Conservation (phyloP, 1,140 invertebrate genomes). For the Zophobas atratus region DNA sequence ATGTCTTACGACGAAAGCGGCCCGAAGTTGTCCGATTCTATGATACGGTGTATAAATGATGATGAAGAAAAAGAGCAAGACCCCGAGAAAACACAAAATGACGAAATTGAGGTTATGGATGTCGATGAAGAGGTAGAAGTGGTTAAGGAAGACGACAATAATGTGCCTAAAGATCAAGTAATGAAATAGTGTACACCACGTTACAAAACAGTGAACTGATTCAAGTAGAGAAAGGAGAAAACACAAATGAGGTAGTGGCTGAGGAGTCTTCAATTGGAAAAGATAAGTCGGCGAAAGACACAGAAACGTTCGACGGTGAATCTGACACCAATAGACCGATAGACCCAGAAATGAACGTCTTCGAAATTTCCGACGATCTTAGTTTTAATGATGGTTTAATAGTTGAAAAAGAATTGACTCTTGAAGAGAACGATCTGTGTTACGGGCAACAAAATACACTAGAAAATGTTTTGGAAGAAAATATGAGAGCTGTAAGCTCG, state of each 20-base stretch:
- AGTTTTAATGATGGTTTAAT: conserved; percentile 44
- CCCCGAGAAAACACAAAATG: conserved; percentile 14
- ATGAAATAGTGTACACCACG: background rate
- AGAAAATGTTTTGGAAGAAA: conserved; percentile 33
- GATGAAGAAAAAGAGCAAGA: conserved; percentile 10
- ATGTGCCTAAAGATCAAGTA: background rate
- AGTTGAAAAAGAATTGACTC: conserved; percentile 32
- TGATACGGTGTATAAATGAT: conserved; percentile 12
- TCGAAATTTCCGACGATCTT: conserved; percentile 53
- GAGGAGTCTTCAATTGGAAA: background rate
- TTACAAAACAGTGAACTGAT: conserved; percentile 1
- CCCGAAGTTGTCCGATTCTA: conserved; percentile 26
- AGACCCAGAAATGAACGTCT: conserved; percentile 49
- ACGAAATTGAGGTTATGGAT: conserved; percentile 20
- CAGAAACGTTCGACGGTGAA: conserved; percentile 5
- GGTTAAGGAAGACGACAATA: conserved; percentile 6
- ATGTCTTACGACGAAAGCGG: conserved; percentile 22
- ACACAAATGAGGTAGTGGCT: background rate
- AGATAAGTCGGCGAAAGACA: conserved; percentile 4
- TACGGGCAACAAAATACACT: conserved; percentile 17
- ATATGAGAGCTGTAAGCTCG: background rate
- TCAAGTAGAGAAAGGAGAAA: background rate
- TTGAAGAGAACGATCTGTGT: conserved; percentile 34
- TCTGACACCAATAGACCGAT: conserved; percentile 11
- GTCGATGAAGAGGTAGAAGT: conserved; percentile 5